A percentile compares a stretch with the other conserved stretches of the same genome.
phyloP scores from a whole-genome alignment of 2,113 vertebrate species.

The Electrona antarctica region DNA sequence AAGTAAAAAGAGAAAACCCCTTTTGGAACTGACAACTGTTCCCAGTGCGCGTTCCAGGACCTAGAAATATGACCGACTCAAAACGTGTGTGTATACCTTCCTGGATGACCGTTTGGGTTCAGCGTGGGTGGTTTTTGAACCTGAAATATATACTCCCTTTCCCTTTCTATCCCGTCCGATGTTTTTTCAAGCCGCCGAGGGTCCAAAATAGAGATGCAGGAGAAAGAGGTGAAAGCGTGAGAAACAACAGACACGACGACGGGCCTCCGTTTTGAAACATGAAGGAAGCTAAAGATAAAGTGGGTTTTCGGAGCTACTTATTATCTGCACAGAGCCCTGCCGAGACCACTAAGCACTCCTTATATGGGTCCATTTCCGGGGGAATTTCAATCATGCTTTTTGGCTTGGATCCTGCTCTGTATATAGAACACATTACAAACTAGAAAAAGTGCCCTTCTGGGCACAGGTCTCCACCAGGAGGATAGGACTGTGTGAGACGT shows the following conservation, averaged over 20 bases:
- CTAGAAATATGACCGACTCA: background rate
- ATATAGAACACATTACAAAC: background rate
- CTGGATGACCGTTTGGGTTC: background rate
- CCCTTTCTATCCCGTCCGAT: background rate
- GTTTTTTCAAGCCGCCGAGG: background rate
- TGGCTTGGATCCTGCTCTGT: constrained; percentile 4
- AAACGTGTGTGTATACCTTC: constrained; percentile 6
- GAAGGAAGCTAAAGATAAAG: constrained; percentile 13
- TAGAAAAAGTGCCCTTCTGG: too few species aligned
- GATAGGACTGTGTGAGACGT: too few species aligned
- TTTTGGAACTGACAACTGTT: background rate
- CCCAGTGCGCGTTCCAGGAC: constrained; percentile 21
- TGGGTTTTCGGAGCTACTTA: background rate
- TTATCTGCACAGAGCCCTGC: background rate
- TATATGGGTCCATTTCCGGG: constrained; percentile 24
- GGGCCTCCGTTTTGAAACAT: background rate
- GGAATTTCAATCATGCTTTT: constrained; percentile 12
- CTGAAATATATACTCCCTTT: constrained; percentile 20
- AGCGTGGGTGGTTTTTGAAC: background rate
- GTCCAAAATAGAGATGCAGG: background rate
- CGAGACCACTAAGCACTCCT: constrained; percentile 2
- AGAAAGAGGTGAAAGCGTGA: constrained; percentile 9
- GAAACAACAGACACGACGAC: background rate
- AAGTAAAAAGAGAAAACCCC: too few species aligned
- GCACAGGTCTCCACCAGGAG: too few species aligned